Base-by-base conservation (phyloP, 2,888 invertebrate genomes). In the Myathropa florea region DNA sequence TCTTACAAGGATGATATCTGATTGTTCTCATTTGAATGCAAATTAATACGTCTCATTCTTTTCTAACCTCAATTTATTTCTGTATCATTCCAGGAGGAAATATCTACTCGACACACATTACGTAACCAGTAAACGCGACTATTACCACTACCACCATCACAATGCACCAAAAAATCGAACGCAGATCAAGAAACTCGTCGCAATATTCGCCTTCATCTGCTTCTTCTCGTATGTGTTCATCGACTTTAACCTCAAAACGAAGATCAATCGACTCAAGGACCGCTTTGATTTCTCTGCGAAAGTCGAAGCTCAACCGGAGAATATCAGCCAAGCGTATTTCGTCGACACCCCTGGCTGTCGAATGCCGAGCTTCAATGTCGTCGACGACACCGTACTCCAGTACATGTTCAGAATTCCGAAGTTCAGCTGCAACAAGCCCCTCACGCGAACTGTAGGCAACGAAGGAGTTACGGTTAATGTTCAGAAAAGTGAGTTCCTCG, bases 301-400 rank as follows among this genome's bases (percentile, higher is more conserved):
- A 65, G 90, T 91, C 70, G 91, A 92, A 67, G 90, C 91, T 26
- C 65, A 53, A 63, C 55, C 78, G 24, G 90, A 90, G 12, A 91
- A 91, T 46, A 88, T 89, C 9, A 91, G 89, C 2, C 90, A 91
- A 80, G 90, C 92, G 6, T 93, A 92, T 77, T 92, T 92, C 60
- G 91, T 93, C 21, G 91, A 93, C 68, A 91, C 92, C 2, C 89
- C 91, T 2, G 93, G 93, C 57, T 93, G 93, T 77, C 91, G 92
- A 2, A 93, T 93, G 92, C 93, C 93, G 12, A 91, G 90, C 77
- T 93, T 93, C 68, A 91, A 92, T 36, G 89, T 91, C 24, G 88
- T 89, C 24, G 92, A 92, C 79, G 91, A 91, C 23, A 91, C 90
- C 60, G 90, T 93, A 23, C 81, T 90, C 1, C 91, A 92, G 79